Conservation (phyloP, 1,140 invertebrate genomes). For the Heliothis subflexa region DNA sequence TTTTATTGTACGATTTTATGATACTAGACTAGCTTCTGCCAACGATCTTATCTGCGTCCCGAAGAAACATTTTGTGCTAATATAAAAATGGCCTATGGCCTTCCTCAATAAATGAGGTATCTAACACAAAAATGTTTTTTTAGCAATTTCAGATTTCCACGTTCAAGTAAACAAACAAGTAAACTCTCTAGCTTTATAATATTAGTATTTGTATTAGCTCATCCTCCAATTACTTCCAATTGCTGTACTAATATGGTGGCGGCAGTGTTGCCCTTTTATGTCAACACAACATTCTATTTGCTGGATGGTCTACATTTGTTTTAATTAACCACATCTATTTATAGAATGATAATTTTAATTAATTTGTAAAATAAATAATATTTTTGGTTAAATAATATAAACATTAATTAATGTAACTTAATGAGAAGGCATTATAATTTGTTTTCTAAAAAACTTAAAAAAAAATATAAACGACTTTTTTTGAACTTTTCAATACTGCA, state of each 20-base stretch:
- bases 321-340: not conserved
- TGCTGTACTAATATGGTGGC: not conserved
- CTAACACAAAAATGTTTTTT: too few relatives aligned
- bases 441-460: too few relatives aligned
- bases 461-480: too few relatives aligned
- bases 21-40: too few relatives aligned
- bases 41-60: too few relatives aligned
- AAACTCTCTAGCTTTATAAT: not conserved
- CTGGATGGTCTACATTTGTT: constrained; percentile 2
- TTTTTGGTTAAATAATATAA: not conserved
- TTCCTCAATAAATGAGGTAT: too few relatives aligned
- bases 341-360: not conserved
- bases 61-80: too few relatives aligned
- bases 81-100: too few relatives aligned
- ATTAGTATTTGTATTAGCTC: not conserved
- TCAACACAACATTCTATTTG: not conserved
- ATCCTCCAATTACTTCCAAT: constrained; percentile 3
- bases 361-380: not conserved
- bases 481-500: too few relatives aligned
- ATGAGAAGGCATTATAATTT: too few relatives aligned
- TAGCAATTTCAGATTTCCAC: too few relatives aligned
- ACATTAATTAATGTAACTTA: not conserved
- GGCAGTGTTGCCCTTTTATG: not conserved
- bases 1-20: too few relatives aligned
- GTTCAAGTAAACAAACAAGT: not conserved